Evolutionary conservation across 2,113 vertebrate genomes (phyloP).

Genomic region (Arothron firmamentum): DNA sequence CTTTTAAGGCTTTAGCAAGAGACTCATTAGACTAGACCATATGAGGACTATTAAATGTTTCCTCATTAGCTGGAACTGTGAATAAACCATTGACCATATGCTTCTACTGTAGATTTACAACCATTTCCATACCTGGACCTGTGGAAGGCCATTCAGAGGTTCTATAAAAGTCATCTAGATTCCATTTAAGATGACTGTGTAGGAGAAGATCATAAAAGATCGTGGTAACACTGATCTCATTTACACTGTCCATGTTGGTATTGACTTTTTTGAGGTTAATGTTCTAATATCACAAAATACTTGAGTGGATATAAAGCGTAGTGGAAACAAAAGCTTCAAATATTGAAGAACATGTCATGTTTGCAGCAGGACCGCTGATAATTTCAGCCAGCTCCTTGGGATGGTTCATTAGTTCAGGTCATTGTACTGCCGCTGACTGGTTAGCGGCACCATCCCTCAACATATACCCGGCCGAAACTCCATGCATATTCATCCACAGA

Average conservation of each 20-base stretch:
- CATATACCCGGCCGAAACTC: neutral
- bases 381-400: conserved; percentile 14
- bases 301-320: neutral
- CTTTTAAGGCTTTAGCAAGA: conserved; percentile 8
- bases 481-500: conserved; percentile 12
- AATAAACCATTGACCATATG: conserved; percentile 10
- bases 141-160: neutral
- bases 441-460: conserved; percentile 23
- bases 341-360: neutral
- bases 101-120: neutral
- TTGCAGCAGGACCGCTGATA: neutral
- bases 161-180: neutral
- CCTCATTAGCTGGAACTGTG: conserved; percentile 6
- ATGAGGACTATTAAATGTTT: conserved; percentile 6
- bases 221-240: too few species aligned
- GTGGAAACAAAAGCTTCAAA: conserved; percentile 1
- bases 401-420: conserved; percentile 33
- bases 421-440: conserved; percentile 19
- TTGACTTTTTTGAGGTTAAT: too few species aligned
- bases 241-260: too few species aligned
- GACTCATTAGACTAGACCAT: conserved; percentile 12
- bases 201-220: neutral
- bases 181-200: neutral
- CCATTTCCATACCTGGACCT: neutral
- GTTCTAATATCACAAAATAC: neutral